Conservation (phyloP, 2,113 vertebrate genomes). For the Centropristis striata region DNA sequence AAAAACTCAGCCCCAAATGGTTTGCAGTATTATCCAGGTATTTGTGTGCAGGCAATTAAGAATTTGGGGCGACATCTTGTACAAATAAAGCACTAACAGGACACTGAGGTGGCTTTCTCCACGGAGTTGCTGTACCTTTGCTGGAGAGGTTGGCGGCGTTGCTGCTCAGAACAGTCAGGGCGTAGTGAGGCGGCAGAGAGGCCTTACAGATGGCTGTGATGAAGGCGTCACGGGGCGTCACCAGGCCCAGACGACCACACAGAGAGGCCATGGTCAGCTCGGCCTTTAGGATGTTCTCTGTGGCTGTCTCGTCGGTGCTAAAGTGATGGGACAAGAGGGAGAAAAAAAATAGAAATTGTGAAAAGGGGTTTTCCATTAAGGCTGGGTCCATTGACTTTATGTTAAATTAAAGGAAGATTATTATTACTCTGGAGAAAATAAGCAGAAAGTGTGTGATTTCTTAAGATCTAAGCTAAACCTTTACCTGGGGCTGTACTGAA, state of each 20-base stretch:
- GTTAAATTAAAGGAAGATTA: background rate
- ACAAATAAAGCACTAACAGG: background rate
- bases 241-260: slow-evolving; percentile 93
- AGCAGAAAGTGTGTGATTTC: background rate
- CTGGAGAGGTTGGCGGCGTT: slow-evolving; percentile 88
- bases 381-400: background rate
- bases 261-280: slow-evolving; percentile 97
- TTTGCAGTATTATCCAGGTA: background rate
- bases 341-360: background rate
- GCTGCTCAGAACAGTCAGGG: slow-evolving; percentile 93
- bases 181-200: slow-evolving; percentile 96
- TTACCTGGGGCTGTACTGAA: background rate
- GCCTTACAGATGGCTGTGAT: slow-evolving; percentile 99
- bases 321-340: background rate
- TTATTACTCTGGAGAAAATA: background rate
- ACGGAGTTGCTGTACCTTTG: slow-evolving; percentile 87
- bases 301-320: slow-evolving; percentile 97
- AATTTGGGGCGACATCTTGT: background rate
- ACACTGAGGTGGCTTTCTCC: background rate
- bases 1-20: background rate
- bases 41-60: background rate
- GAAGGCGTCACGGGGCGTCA: slow-evolving; percentile 98
- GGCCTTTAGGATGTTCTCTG: slow-evolving; percentile 98
- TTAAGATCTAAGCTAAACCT: background rate
- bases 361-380: background rate